Evolutionary conservation across 2,888 invertebrate species (phyloP).

Genomic region (Eupithecia pulchellata): DNA sequence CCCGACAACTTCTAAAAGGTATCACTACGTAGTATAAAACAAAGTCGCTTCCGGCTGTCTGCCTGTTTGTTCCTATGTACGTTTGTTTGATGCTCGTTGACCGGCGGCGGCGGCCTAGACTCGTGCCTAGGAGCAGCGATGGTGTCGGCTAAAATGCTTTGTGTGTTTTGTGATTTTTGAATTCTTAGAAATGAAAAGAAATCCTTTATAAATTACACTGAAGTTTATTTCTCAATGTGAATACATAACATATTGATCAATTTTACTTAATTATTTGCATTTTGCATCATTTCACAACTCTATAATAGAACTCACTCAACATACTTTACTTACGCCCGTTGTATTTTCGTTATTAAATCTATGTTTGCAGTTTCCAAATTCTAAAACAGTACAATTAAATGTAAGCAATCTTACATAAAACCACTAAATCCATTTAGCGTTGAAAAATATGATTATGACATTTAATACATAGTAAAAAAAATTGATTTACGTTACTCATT

Average conservation of each 20-base stretch:
- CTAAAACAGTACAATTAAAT: conserved; percentile 81
- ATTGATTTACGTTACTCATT: conserved; percentile 79
- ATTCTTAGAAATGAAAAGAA: conserved; percentile 51
- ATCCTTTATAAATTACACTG: conserved; percentile 84
- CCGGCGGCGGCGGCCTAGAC: no score
- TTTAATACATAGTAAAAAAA: conserved; percentile 64
- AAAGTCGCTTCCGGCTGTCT: no score
- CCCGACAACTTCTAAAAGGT: no score
- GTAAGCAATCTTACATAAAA: conserved; percentile 82
- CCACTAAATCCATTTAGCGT: conserved; percentile 82
- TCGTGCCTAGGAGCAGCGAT: no score
- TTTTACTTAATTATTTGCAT: conserved; percentile 65
- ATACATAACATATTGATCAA: conserved; percentile 77
- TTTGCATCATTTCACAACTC: conserved; percentile 74
- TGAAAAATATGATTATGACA: conserved; percentile 80
- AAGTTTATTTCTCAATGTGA: conserved; percentile 84
- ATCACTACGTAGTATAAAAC: no score
- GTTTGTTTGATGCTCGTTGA: no score
- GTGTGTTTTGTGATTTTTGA: no score
- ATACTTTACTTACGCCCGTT: conserved; percentile 73
- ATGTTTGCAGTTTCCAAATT: conserved; percentile 72
- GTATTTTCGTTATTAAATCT: conserved; percentile 62
- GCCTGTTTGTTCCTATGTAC: no score
- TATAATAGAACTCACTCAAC: conserved; percentile 76
- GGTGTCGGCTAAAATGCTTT: no score